A percentile compares a stretch with the other conserved stretches of the same genome.
These are phyloP conservation scores for Heteractis magnifica DNA, from an alignment of 92 coral and sea anemone genomes.

Conservation along the genomic window DNA sequence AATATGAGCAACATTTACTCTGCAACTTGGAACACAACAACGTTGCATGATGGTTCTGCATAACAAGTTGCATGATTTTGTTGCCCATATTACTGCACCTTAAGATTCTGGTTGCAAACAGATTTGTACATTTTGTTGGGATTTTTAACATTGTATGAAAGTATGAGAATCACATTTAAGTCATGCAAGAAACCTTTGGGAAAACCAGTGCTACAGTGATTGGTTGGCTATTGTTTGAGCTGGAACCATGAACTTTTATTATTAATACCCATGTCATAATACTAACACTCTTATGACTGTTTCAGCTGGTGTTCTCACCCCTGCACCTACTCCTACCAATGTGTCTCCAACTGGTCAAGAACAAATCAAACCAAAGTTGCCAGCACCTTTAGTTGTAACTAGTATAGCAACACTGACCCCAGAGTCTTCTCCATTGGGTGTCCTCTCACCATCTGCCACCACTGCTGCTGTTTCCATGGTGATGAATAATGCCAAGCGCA, in stretches of 20 bases:
- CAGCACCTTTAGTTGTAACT: slow-evolving; percentile 75
- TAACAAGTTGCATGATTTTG: too few species aligned
- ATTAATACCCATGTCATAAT: background rate
- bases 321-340: slow-evolving; percentile 92
- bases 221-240: too few species aligned
- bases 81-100: too few species aligned
- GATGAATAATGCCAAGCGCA: slow-evolving; percentile 95
- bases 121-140: too few species aligned
- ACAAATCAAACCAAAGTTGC: slow-evolving; percentile 52
- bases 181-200: too few species aligned
- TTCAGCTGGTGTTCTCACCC: slow-evolving; percentile 88
- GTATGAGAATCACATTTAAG: too few species aligned
- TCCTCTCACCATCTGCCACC: slow-evolving; percentile 98
- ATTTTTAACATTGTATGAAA: too few species aligned
- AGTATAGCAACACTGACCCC: slow-evolving; percentile 78
- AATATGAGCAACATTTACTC: too few species aligned
- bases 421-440: slow-evolving; percentile 94
- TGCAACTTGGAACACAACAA: too few species aligned
- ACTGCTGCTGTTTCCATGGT: slow-evolving; percentile 97
- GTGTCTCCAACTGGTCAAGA: slow-evolving; percentile 85
- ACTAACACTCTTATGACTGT: background rate
- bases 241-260: background rate
- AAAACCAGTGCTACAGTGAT: too few species aligned
- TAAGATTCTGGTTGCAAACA: too few species aligned
- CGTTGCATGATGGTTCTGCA: too few species aligned